These are phyloP conservation scores for Yponomeuta sedellus DNA, from an alignment of 2,888 invertebrate species.

Conservation along the genomic window DNA sequence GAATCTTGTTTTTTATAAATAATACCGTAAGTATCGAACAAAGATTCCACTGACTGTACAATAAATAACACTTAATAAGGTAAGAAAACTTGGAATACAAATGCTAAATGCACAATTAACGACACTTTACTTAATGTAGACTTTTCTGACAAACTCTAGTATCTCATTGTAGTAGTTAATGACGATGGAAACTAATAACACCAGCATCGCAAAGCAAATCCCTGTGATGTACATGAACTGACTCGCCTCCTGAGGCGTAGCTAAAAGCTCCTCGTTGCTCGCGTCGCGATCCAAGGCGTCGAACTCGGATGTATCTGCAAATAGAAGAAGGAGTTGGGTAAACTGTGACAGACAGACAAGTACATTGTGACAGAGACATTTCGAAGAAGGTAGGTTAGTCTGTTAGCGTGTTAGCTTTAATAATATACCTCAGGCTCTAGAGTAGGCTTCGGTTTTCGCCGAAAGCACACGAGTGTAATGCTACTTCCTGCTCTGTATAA, in stretches of 20 bases:
- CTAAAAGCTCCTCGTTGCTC: constrained; percentile 68
- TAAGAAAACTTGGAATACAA: not conserved
- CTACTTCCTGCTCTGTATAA: too few relatives aligned
- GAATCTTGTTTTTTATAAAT: too few relatives aligned
- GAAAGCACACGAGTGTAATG: too few relatives aligned
- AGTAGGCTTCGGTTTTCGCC: too few relatives aligned
- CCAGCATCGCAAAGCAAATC: constrained; percentile 78
- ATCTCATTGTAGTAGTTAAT: constrained; percentile 74
- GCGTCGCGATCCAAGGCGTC: constrained; percentile 67
- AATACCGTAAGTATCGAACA: too few relatives aligned
- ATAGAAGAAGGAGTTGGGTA: not conserved
- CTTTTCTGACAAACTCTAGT: constrained; percentile 22
- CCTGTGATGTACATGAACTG: constrained; percentile 78
- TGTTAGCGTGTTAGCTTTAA: too few relatives aligned
- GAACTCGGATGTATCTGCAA: constrained; percentile 65
- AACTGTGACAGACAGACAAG: too few relatives aligned
- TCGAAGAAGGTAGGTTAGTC: too few relatives aligned
- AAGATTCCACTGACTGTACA: not conserved
- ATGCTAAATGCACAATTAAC: not conserved
- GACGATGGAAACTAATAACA: constrained; percentile 78
- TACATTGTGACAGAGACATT: not conserved
- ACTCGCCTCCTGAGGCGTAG: constrained; percentile 75
- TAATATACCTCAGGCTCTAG: too few relatives aligned
- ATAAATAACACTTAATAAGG: not conserved
- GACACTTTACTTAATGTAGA: not conserved